These are phyloP conservation scores for Prolemur simus DNA, from an alignment of 2,113 vertebrate species.

Conservation along the genomic window DNA sequence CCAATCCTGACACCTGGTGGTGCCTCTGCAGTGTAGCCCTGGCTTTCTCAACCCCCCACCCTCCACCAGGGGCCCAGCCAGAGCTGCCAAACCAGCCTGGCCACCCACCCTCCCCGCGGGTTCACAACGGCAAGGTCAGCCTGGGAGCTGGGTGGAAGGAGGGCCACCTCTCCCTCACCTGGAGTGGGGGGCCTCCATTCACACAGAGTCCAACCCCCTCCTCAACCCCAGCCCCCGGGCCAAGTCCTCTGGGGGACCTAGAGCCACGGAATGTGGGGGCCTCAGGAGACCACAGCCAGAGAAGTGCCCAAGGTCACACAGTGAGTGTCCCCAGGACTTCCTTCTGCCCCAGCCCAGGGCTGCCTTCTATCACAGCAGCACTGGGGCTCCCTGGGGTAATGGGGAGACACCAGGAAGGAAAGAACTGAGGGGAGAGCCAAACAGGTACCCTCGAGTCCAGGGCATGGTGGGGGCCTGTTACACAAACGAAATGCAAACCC, in stretches of 20 bases:
- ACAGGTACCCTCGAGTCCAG: neutral
- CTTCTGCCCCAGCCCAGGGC: neutral
- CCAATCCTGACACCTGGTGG: conserved; percentile 58
- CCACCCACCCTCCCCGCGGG: neutral
- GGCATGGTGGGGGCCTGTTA: neutral
- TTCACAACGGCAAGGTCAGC: neutral
- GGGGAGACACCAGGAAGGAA: neutral
- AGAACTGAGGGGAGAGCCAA: neutral
- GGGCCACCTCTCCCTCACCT: neutral
- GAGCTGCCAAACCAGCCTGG: conserved; percentile 50
- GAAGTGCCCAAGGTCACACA: neutral
- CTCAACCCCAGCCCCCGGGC: neutral
- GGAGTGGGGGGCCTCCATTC: neutral
- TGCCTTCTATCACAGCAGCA: neutral
- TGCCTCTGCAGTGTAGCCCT: neutral
- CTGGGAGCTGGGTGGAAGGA: neutral
- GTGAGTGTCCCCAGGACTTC: neutral
- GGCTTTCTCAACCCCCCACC: neutral
- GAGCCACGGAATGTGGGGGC: neutral
- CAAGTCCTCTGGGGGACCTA: neutral
- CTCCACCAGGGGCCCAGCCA: neutral
- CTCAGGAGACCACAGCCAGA: neutral
- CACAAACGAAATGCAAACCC: neutral
- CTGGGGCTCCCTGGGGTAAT: neutral
- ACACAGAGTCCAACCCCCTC: neutral